Conservation (phyloP, 2,888 invertebrate species). For the Callimorpha dominula region DNA sequence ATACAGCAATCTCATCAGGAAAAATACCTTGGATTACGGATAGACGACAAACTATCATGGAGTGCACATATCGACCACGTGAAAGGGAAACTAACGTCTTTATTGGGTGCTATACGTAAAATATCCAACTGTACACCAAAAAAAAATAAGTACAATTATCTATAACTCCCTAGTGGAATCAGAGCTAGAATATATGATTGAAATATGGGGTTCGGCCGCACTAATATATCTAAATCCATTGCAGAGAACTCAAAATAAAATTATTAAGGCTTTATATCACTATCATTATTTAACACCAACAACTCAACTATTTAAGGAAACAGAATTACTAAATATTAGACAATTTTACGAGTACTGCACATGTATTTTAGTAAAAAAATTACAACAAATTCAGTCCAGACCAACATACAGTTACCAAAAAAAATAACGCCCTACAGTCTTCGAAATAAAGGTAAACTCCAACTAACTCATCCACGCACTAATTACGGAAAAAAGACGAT, state of each 20-base stretch:
- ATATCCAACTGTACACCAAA: too few species aligned
- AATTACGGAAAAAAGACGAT: background rate
- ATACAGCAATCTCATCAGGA: too few species aligned
- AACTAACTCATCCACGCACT: background rate
- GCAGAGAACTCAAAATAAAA: background rate
- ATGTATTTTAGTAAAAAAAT: slow-evolving; percentile 1
- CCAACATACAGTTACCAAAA: background rate
- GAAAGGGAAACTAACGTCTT: too few species aligned
- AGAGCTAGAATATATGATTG: background rate
- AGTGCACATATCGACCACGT: too few species aligned
- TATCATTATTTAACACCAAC: background rate
- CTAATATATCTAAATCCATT: slow-evolving; percentile 1
- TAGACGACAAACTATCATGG: too few species aligned
- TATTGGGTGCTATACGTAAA: too few species aligned
- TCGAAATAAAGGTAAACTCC: background rate
- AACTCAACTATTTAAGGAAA: slow-evolving; percentile 1
- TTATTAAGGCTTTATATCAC: background rate
- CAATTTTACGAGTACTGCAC: background rate
- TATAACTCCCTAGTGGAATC: background rate
- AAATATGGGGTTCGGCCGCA: slow-evolving; percentile 54
- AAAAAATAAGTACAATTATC: too few species aligned
- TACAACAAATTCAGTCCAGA: slow-evolving; percentile 1
- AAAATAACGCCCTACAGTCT: background rate
- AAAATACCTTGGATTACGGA: too few species aligned
- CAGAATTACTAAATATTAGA: background rate